A percentile compares a stretch with the other conserved stretches of the same genome.
phyloP scores from a whole-genome alignment of 92 coral and sea anemone species.

The Desmophyllum pertusum region DNA sequence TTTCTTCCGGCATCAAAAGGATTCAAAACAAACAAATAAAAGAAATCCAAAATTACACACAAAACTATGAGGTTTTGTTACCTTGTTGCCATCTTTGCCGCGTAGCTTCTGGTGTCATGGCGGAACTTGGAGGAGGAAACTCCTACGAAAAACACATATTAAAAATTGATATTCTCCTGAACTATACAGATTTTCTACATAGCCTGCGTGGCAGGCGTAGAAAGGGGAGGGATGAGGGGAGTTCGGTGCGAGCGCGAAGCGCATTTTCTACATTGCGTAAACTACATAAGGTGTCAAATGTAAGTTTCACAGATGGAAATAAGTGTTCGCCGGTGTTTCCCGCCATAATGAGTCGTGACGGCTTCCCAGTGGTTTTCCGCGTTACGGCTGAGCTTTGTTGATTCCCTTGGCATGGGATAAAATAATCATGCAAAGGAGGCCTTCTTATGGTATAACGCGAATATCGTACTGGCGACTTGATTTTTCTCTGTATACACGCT shows the following conservation, averaged over 20 bases:
- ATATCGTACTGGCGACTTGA: background rate
- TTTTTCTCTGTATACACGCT: background rate
- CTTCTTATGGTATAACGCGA: too few relatives aligned
- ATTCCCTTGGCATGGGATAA: background rate
- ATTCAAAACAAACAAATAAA: too few relatives aligned
- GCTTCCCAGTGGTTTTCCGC: too few relatives aligned
- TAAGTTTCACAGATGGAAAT: background rate
- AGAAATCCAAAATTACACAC: background rate
- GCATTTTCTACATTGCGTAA: too few relatives aligned
- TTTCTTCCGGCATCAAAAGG: too few relatives aligned
- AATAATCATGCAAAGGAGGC: too few relatives aligned
- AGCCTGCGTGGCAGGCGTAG: too few relatives aligned
- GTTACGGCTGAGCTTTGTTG: background rate
- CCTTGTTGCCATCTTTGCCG: constrained; percentile 75
- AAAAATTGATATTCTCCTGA: background rate
- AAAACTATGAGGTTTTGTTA: constrained; percentile 7
- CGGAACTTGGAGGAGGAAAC: constrained; percentile 79
- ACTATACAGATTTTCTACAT: too few relatives aligned
- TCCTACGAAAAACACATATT: constrained; percentile 53
- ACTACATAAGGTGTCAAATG: too few relatives aligned
- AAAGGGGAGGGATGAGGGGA: too few relatives aligned
- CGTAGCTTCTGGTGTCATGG: constrained; percentile 64
- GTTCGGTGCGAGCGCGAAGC: too few relatives aligned
- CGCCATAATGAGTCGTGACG: background rate
- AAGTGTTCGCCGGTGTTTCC: background rate